These are phyloP conservation scores for Samia ricini DNA, from an alignment of 1,140 invertebrate genomes.

Conservation along the genomic window DNA sequence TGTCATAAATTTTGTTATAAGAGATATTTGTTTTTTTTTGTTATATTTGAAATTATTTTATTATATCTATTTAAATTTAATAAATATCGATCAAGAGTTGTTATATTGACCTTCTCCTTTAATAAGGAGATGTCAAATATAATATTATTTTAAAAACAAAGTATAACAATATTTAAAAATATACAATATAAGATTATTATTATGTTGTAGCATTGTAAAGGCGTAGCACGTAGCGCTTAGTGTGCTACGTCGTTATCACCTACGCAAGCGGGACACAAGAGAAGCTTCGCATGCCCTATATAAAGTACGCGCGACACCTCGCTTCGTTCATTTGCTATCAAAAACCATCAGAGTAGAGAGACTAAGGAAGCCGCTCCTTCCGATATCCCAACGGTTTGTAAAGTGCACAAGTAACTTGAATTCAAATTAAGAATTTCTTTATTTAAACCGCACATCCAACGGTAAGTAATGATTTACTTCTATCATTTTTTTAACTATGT, in stretches of 20 bases:
- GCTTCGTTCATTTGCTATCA: constrained; percentile 60
- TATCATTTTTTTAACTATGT: not conserved
- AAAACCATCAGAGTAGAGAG: constrained; percentile 36
- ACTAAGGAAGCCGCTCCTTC: constrained; percentile 34
- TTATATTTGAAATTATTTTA: no score
- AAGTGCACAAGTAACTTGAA: not conserved
- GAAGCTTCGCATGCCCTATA: constrained; percentile 37
- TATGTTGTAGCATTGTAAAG: constrained; percentile 15
- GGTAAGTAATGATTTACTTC: not conserved
- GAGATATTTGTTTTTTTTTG: no score
- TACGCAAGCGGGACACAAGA: constrained; percentile 35
- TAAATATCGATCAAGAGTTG: no score
- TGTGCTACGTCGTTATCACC: constrained; percentile 31
- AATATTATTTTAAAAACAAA: no score
- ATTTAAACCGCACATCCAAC: not conserved
- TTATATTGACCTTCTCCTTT: no score
- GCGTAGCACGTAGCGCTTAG: constrained; percentile 8
- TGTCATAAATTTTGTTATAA: no score
- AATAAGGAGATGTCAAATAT: no score
- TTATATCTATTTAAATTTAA: no score
- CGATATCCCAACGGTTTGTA: not conserved
- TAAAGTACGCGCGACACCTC: constrained; percentile 39
- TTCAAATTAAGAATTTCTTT: not conserved
- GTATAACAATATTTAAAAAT: not conserved
- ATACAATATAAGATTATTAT: not conserved